Percentiles rank a stretch among this genome's conserved stretches.
These are phyloP conservation scores for Conus betulinus DNA, from an alignment of 1,140 invertebrate genomes.

Conservation along the genomic window DNA sequence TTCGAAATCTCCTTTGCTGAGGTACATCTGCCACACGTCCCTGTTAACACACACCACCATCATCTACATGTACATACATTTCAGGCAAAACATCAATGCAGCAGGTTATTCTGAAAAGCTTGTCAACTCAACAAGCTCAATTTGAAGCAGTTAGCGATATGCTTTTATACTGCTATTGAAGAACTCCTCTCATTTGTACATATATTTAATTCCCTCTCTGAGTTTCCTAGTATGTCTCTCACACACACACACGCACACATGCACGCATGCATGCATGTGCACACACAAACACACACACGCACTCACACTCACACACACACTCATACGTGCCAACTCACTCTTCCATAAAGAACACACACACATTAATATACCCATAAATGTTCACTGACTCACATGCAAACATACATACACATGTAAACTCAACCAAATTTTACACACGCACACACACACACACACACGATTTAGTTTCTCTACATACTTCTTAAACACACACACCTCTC, in stretches of 20 bases:
- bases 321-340: too few species aligned
- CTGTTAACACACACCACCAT: slow-evolving; percentile 40
- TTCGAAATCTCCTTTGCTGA: slow-evolving; percentile 91
- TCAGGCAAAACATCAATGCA: too few species aligned
- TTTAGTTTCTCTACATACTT: slow-evolving; percentile 89
- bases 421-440: background rate
- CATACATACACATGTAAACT: background rate
- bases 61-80: too few species aligned
- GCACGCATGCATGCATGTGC: background rate
- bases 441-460: slow-evolving; percentile 74
- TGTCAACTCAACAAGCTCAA: too few species aligned
- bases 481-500: slow-evolving; percentile 87
- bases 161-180: too few species aligned
- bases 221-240: background rate
- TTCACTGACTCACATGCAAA: too few species aligned
- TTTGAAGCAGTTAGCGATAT: too few species aligned
- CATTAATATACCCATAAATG: too few species aligned
- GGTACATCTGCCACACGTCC: slow-evolving; percentile 83
- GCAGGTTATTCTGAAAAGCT: too few species aligned
- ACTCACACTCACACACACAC: background rate
- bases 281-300: background rate
- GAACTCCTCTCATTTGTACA: too few species aligned
- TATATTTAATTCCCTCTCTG: too few species aligned
- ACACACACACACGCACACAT: background rate
- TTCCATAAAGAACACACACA: too few species aligned